Evolutionary conservation across 2,113 vertebrate species (phyloP), one percentile per base, ranked within the genome.

Genomic region (Mormyrus iriodes): DNA sequence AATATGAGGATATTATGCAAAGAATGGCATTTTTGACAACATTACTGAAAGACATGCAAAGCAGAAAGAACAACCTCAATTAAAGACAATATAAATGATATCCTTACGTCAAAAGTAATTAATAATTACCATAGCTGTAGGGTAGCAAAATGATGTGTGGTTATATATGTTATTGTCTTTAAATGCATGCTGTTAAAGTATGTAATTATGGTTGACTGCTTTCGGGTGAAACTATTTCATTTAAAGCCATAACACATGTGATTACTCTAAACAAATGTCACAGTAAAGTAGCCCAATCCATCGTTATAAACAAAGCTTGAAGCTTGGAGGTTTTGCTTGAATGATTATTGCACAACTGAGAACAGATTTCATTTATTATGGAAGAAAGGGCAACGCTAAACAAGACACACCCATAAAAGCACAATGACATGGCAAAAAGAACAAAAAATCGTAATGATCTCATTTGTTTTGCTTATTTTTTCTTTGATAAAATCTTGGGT

Each of bases 251-350:
- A 79, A 42, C 35, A 79, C 73, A 79, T 79, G 73, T 42, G 73
- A 42, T 79, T 79, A 76, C 15, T 76, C 73, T 76, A 79, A 79
- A 79, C 73, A 79, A 79, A 79, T 42, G 73, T 79, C 31, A 79
- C 35, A 79, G 17, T 79, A 35, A 76, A 42, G 73, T n/a, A 76
- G 73, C 4, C 15, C 73, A 76, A 76, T 42, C 1, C 27, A 6
- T 19, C 31, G 4, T 76, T 76, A 76, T 39, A 79, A 79, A 79
- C 73, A 79, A 79, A 42, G 27, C n/a, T 42, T 79, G 73, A 79
- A 79, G 73, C 35, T 79, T 79, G 73, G 73, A 19, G 5, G 31
- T 79, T 79, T 79, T 39, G 5, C 73, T 42, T 79, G 15, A 79
- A 79, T 79, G 73, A 79, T 79, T 42, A 79, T 79, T 79, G 73